Evolutionary conservation across 2,888 invertebrate genomes (phyloP).

Genomic region (Tuta absoluta): DNA sequence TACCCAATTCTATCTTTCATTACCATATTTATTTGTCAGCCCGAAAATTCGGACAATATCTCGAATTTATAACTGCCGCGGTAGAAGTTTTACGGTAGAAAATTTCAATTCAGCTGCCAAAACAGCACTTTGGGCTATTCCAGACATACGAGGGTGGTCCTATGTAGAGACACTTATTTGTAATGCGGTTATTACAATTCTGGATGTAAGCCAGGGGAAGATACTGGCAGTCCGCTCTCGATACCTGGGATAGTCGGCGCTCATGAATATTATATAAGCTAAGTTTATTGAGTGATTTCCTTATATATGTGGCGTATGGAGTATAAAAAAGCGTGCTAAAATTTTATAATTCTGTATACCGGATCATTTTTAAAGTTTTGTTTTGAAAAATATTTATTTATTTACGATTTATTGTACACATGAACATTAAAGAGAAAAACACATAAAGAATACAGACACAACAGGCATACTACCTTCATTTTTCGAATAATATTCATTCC

Average conservation of each 20-base stretch:
- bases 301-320: no score
- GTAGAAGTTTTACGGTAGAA: slow-evolving; percentile 20
- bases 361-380: no score
- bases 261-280: neutral
- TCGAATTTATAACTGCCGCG: slow-evolving; percentile 18
- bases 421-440: no score
- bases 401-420: no score
- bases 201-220: slow-evolving; percentile 55
- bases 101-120: slow-evolving; percentile 30
- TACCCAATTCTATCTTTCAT: slow-evolving; percentile 14
- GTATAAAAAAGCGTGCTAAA: no score
- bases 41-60: slow-evolving; percentile 19
- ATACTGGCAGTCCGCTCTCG: neutral
- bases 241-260: neutral
- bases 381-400: no score
- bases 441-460: no score
- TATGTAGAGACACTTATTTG: slow-evolving; percentile 57
- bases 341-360: no score
- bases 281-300: neutral
- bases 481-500: no score
- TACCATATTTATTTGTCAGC: slow-evolving; percentile 19
- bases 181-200: slow-evolving; percentile 60
- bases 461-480: no score
- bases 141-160: slow-evolving; percentile 46
- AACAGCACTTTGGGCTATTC: slow-evolving; percentile 43